Evolutionary conservation across 2,888 invertebrate genomes (phyloP), one percentile per base, ranked within the genome.

Genomic region (Panopea generosa): DNA sequence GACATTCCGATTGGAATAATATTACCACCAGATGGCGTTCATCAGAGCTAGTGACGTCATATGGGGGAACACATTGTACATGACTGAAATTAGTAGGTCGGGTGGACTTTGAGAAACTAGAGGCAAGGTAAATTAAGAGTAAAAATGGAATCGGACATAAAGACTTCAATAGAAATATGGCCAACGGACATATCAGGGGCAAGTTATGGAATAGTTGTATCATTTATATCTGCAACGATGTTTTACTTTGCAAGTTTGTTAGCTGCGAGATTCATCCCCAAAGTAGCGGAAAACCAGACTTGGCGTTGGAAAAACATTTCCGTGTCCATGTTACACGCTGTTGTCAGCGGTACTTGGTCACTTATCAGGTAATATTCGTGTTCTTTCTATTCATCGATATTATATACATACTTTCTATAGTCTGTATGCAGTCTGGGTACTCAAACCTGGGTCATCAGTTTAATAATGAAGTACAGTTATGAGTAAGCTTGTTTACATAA

Each of bases 231-330:
- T 18, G 67, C 82, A 11, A 40, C 82, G 26, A 29, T 74, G 20
- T 86, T 84, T 72, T 86, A 74, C 26, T 4, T 81, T 24, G 45
- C 70, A 11, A 72, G 83, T 59, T 63, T 69, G 62, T 18, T 82
- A 6, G 56, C 66, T 7, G 61, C 62, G n/a, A 40, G 53, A 29
- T 50, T 74, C 29, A 79, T 66, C 11, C 86, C 86, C 7, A 69
- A 52, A 40, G 50, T 66, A 18, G 83, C 83, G 20, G 72, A 75
- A 18, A 75, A 84, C 14, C 69, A 76, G 55, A 55, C 66, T 40
- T 89, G 87, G 87, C 68, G 80, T 70, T 89, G 86, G 84, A 88
- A 89, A 82, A 89, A 89, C 61, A 88, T 87, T 33, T 77, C 84
- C 0, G 81, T 86, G 7, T 89, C 89, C 16, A 80, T 89, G n/a